Evolutionary conservation across 2,797 vertebrate genomes (phyloP).

Genomic region (Margarornis squamiger): DNA sequence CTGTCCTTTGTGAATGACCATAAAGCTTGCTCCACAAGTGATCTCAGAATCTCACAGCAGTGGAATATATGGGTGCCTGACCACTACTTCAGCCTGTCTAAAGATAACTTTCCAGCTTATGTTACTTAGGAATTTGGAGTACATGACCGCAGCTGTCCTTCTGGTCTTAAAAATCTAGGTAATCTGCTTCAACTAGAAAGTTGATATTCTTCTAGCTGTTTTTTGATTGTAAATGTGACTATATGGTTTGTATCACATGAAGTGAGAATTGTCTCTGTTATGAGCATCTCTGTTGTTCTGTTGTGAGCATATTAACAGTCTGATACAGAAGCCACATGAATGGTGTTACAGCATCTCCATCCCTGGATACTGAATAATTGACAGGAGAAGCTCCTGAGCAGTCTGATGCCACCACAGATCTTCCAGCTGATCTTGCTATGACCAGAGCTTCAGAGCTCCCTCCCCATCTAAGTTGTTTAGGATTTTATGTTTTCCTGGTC

Average conservation of each 20-base stretch:
- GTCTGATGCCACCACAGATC: background rate
- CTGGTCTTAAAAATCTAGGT: background rate
- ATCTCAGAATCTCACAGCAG: background rate
- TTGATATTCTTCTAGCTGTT: background rate
- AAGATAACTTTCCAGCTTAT: background rate
- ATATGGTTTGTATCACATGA: background rate
- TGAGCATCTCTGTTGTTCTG: background rate
- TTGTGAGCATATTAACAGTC: background rate
- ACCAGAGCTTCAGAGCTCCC: background rate
- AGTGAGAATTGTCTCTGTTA: background rate
- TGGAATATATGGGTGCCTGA: background rate
- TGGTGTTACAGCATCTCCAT: background rate
- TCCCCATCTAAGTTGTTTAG: background rate
- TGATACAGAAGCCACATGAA: background rate
- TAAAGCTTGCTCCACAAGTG: background rate
- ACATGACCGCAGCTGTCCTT: background rate
- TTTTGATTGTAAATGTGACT: background rate
- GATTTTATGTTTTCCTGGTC: background rate
- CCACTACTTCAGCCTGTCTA: background rate
- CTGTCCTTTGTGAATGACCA: background rate
- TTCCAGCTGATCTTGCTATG: background rate
- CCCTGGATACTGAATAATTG: background rate
- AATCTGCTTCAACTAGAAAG: background rate
- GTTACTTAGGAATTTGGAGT: background rate
- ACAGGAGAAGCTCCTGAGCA: background rate